Percentiles rank a stretch among this genome's conserved stretches.
phyloP scores from a whole-genome alignment of 2,888 invertebrate genomes.

The Apantesis nais region DNA sequence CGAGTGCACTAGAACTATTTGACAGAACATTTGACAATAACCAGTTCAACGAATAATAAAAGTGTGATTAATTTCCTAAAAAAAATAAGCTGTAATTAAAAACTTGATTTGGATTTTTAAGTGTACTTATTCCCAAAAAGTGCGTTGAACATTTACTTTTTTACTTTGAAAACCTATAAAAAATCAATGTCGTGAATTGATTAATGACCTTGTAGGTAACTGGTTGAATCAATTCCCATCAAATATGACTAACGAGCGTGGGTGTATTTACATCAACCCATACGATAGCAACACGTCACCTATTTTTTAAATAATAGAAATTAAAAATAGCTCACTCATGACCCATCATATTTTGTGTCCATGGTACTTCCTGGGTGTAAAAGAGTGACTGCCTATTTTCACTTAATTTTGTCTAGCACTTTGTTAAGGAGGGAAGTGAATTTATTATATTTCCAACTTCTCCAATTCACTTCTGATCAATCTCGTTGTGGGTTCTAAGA shows the following conservation, averaged over 20 bases:
- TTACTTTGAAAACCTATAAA: not conserved
- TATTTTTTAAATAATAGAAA: not conserved
- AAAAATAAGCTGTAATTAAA: not conserved
- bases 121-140: not conserved
- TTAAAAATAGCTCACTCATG: too few relatives aligned
- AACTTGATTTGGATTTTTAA: too few relatives aligned
- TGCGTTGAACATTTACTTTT: not conserved
- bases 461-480: too few relatives aligned
- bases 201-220: conserved; percentile 7
- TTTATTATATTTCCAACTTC: too few relatives aligned
- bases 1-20: conserved; percentile 7
- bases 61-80: not conserved
- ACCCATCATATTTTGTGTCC: too few relatives aligned
- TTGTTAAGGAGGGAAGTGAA: too few relatives aligned
- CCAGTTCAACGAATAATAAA: not conserved
- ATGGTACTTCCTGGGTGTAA: too few relatives aligned
- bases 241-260: conserved; percentile 5
- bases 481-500: too few relatives aligned
- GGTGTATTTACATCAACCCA: not conserved
- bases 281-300: not conserved
- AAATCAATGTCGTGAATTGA: conserved; percentile 7
- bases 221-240: conserved; percentile 3
- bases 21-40: not conserved
- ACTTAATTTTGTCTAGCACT: too few relatives aligned
- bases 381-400: too few relatives aligned